phyloP scores from a whole-genome alignment of 2,113 vertebrate species.

The Alces alces region DNA sequence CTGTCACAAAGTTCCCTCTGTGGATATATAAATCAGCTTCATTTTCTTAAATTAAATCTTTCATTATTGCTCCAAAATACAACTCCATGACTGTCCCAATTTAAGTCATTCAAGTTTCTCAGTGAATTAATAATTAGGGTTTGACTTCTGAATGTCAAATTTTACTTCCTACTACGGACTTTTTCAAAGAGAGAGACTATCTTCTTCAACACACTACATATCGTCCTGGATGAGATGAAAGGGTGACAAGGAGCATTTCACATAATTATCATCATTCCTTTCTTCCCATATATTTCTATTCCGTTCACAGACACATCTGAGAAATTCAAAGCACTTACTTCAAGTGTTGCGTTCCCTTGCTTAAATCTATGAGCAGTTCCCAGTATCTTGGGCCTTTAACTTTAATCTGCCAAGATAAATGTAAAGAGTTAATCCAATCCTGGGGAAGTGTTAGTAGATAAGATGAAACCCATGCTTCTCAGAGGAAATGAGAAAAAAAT shows the following conservation, averaged over 20 bases:
- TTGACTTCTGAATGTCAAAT: conserved; percentile 22
- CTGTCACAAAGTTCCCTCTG: background rate
- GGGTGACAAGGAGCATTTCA: background rate
- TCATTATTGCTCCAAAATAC: background rate
- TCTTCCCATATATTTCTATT: background rate
- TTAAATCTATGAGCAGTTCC: conserved; percentile 94
- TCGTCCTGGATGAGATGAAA: background rate
- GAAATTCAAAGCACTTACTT: conserved; percentile 85
- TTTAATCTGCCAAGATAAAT: conserved; percentile 87
- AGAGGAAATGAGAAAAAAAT: background rate
- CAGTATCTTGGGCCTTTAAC: conserved; percentile 99
- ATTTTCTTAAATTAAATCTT: background rate
- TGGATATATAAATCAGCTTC: background rate
- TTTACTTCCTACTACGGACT: conserved; percentile 21
- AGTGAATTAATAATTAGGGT: background rate
- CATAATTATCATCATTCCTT: background rate
- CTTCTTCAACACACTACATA: background rate
- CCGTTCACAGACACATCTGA: background rate
- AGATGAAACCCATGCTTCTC: background rate
- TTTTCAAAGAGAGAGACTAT: background rate
- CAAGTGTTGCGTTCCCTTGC: conserved; percentile 91
- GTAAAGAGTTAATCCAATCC: background rate
- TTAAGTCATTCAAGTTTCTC: background rate
- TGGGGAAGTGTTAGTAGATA: background rate
- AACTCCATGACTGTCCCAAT: background rate